phyloP scores from a whole-genome alignment of 2,888 invertebrate species.

The Melinopterus prodromus region DNA sequence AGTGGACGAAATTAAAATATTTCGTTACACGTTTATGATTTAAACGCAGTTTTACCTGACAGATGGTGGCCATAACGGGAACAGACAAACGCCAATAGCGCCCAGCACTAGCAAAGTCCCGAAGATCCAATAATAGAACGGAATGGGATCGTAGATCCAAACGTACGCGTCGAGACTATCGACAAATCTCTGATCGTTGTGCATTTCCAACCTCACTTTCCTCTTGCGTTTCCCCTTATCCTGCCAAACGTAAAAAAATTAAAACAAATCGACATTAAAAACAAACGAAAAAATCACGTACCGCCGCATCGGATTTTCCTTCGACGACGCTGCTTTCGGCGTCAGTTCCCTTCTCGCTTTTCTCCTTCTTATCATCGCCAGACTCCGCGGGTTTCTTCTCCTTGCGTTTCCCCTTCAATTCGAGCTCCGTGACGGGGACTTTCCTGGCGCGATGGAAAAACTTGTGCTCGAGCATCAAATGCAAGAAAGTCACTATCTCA shows the following conservation, averaged over 20 bases:
- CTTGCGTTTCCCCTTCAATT: conserved; percentile 68
- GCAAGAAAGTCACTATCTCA: conserved; percentile 81
- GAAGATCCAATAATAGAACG: conserved; percentile 92
- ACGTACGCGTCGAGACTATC: conserved; percentile 96
- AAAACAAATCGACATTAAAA: not conserved
- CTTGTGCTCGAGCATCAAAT: conserved; percentile 89
- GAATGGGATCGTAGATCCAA: conserved; percentile 98
- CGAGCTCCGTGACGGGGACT: conserved; percentile 78
- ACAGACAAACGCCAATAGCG: conserved; percentile 94
- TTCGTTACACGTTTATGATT: no score
- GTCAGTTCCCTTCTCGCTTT: conserved; percentile 60
- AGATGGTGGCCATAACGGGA: conserved; percentile 98
- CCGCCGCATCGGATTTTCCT: conserved; percentile 58
- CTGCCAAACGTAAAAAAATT: conserved; percentile 50
- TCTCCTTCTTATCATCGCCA: conserved; percentile 62
- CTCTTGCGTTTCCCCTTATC: conserved; percentile 78
- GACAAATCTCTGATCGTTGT: conserved; percentile 91
- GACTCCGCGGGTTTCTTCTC: conserved; percentile 60
- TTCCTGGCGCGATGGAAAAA: conserved; percentile 95
- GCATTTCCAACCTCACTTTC: conserved; percentile 97
- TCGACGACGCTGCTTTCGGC: conserved; percentile 66
- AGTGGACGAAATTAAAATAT: no score
- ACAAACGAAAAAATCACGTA: conserved; percentile 31
- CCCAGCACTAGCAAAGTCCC: conserved; percentile 91
- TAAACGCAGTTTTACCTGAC: conserved; percentile 73